Conservation (phyloP, 2,888 invertebrate species). For the Pseudococcus viburni region DNA sequence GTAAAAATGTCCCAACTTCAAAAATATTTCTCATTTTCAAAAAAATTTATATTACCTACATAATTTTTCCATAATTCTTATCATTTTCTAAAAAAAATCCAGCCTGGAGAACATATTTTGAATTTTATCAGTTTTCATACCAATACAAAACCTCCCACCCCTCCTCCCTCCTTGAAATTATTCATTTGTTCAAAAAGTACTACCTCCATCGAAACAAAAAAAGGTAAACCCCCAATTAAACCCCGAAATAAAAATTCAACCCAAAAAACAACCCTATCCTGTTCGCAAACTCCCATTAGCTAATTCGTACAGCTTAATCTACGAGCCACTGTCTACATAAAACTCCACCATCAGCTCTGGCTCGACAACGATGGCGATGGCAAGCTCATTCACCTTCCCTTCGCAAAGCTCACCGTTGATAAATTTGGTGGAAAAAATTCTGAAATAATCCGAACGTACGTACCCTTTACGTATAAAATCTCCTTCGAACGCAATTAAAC, state of each 20-base stretch:
- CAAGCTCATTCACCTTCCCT: background rate
- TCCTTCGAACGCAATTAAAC: conserved; percentile 34
- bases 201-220: no score
- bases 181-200: no score
- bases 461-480: background rate
- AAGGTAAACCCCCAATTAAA: no score
- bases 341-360: background rate
- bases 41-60: no score
- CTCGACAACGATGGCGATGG: background rate
- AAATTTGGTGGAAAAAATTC: conserved; percentile 28
- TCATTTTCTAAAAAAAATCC: no score
- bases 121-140: no score
- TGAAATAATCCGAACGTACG: conserved; percentile 11
- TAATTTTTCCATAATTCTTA: no score
- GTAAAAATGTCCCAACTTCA: no score
- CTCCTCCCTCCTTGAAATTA: no score
- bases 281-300: conserved; percentile 12
- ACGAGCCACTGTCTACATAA: background rate
- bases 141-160: no score
- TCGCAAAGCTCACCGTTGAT: background rate
- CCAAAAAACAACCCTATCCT: background rate
- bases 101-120: no score
- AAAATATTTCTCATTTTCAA: no score
- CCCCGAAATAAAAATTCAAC: background rate
- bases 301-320: conserved; percentile 26